Conservation (phyloP, 2,797 vertebrate species). For the Poecilia velifera region DNA sequence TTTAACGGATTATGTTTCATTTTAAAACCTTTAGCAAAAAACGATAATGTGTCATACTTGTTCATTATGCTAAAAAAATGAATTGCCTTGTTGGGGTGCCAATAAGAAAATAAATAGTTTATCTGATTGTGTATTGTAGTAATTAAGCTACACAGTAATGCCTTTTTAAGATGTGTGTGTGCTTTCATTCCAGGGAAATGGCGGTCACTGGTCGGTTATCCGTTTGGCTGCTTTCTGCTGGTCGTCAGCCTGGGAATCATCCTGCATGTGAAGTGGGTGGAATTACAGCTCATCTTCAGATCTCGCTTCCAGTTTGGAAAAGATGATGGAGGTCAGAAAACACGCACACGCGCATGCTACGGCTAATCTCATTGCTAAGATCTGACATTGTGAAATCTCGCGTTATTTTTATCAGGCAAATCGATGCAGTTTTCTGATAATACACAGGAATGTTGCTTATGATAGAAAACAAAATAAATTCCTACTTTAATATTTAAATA, state of each 20-base stretch:
- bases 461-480: neutral
- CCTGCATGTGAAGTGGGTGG: constrained; percentile 83
- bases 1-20: neutral
- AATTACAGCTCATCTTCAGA: constrained; percentile 84
- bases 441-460: neutral
- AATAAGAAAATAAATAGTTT: neutral
- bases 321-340: constrained; percentile 49
- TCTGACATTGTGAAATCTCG: neutral
- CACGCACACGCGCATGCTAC: neutral
- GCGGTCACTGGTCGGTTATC: constrained; percentile 54
- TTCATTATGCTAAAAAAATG: neutral
- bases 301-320: constrained; percentile 64
- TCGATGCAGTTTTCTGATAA: neutral
- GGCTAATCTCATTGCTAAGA: neutral
- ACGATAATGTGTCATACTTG: neutral
- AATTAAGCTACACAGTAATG: neutral
- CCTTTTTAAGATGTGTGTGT: constrained; percentile 12
- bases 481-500: neutral
- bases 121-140: neutral
- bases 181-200: constrained; percentile 47
- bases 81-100: neutral
- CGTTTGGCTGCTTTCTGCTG: constrained; percentile 60
- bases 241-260: constrained; percentile 56
- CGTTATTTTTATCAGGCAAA: neutral
- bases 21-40: neutral